Conservation (phyloP, 2,888 invertebrate species). For the Cremastobaeus sp. region DNA sequence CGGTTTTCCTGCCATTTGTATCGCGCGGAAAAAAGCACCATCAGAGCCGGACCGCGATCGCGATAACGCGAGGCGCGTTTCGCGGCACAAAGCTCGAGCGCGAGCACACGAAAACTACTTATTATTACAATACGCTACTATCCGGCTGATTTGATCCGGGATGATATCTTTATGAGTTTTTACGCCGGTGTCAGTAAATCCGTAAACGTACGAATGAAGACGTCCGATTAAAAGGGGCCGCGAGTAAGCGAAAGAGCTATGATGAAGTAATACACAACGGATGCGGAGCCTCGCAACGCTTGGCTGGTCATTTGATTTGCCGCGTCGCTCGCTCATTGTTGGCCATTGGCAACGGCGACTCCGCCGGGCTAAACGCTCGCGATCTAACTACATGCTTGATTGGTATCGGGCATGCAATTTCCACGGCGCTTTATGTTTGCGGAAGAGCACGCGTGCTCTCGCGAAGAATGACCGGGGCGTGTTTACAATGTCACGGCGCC, state of each 20-base stretch:
- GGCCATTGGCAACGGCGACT: slow-evolving; percentile 18
- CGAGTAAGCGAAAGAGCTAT: slow-evolving; percentile 15
- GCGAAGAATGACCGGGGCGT: too few species aligned
- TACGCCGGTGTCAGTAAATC: slow-evolving; percentile 13
- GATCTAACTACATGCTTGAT: too few species aligned
- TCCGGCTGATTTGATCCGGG: slow-evolving; percentile 29
- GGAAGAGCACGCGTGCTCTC: too few species aligned
- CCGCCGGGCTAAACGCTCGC: slow-evolving; percentile 25
- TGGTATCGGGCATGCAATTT: slow-evolving; percentile 24
- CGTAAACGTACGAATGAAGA: slow-evolving; percentile 34
- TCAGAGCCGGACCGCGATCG: slow-evolving; percentile 5
- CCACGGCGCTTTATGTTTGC: slow-evolving; percentile 11
- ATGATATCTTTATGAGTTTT: slow-evolving; percentile 25
- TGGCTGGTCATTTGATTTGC: slow-evolving; percentile 42
- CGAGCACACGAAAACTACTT: slow-evolving; percentile 10
- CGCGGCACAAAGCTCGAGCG: slow-evolving; percentile 15
- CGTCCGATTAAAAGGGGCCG: neutral
- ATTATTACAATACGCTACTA: slow-evolving; percentile 33
- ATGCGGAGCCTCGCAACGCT: slow-evolving; percentile 31
- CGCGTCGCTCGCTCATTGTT: slow-evolving; percentile 43
- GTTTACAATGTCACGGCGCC: too few species aligned
- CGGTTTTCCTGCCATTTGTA: slow-evolving; percentile 4
- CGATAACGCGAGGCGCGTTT: slow-evolving; percentile 26
- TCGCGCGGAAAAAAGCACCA: slow-evolving; percentile 8
- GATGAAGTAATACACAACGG: slow-evolving; percentile 41